Evolutionary conservation across 2,113 vertebrate species (phyloP), one percentile per base, ranked within the genome.

Genomic region (Triplophysa tibetana): DNA sequence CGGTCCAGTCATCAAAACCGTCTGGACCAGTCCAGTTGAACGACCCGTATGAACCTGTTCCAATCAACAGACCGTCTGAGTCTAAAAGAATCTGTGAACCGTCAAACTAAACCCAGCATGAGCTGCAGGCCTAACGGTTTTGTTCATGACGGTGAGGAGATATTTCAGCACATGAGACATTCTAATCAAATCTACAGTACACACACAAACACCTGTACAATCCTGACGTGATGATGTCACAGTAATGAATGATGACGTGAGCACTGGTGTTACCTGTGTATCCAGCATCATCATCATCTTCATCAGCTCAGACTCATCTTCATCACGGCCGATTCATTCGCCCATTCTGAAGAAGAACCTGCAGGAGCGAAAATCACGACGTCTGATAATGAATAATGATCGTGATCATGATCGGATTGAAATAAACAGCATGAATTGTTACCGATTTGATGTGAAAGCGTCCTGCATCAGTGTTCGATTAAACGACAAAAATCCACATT

Each of bases 281-380:
- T 76, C 74, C 74, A 76, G 74, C 74, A 76, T 76, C 74, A 65
- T 63, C 61, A 63, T 76, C 74, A 76, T 76, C 74, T 65, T 76
- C 74, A 75, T 75, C 73, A 33, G 60, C 73, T 75, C 29, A 50
- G 38, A 23, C 13, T 69, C 66, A 23, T 69, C 66, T 16, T 54
- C 69, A 56, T 72, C 69, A 19, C 21, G 45, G 70, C 70, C 5
- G 54, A 61, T 43, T 43, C 70, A 24, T 38, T 45, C 17, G 23
- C 23, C 73, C 43, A 21, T 26, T 75, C 45, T 26, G 50, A 73
- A 38, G 3, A 52, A 12, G 50, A 19, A n/a, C 50, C 21, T 13
- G 67, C 11, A 52, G 50, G 16, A 52, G 13, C 17, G 14, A 52
- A 52, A 16, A 50, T 38, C 33, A 38, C 33, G 14, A 50, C 11